Percentiles rank a stretch among this genome's conserved stretches.
Evolutionary conservation across 1,140 invertebrate genomes (phyloP).

Genomic region (Zaprionus gabonicus): DNA sequence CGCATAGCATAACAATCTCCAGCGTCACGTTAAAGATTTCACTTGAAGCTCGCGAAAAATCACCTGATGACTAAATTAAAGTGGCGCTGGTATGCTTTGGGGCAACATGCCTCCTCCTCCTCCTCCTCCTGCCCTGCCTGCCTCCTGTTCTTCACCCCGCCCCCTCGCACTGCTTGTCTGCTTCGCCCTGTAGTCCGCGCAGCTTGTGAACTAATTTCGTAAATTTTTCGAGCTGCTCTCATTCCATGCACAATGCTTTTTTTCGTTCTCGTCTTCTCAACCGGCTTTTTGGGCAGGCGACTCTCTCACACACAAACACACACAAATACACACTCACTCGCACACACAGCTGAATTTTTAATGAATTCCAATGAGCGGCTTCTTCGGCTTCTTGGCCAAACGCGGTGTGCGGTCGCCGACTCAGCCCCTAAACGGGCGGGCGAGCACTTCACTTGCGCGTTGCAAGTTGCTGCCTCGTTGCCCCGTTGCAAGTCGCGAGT

Average conservation of each 20-base stretch:
- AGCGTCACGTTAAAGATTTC: slow-evolving; percentile 83
- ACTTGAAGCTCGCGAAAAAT: slow-evolving; percentile 83
- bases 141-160: neutral
- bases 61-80: slow-evolving; percentile 84
- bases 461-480: slow-evolving; percentile 12
- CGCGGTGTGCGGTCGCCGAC: slow-evolving; percentile 77
- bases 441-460: slow-evolving; percentile 62
- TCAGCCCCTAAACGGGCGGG: slow-evolving; percentile 71
- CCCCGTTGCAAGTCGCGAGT: slow-evolving; percentile 16
- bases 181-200: slow-evolving; percentile 4
- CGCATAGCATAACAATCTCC: slow-evolving; percentile 79
- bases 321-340: slow-evolving; percentile 31
- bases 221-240: slow-evolving; percentile 84
- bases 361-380: slow-evolving; percentile 81
- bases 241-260: slow-evolving; percentile 71
- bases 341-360: slow-evolving; percentile 76
- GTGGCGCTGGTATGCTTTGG: slow-evolving; percentile 77
- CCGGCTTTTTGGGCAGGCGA: slow-evolving; percentile 76
- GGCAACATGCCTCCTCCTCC: slow-evolving; percentile 50
- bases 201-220: slow-evolving; percentile 84
- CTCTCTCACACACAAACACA: slow-evolving; percentile 44
- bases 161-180: neutral
- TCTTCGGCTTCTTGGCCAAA: slow-evolving; percentile 60
- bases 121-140: slow-evolving; percentile 4
- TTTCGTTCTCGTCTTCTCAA: slow-evolving; percentile 56